Conservation (phyloP, 2,797 vertebrate species). For the Melopsittacus undulatus region DNA sequence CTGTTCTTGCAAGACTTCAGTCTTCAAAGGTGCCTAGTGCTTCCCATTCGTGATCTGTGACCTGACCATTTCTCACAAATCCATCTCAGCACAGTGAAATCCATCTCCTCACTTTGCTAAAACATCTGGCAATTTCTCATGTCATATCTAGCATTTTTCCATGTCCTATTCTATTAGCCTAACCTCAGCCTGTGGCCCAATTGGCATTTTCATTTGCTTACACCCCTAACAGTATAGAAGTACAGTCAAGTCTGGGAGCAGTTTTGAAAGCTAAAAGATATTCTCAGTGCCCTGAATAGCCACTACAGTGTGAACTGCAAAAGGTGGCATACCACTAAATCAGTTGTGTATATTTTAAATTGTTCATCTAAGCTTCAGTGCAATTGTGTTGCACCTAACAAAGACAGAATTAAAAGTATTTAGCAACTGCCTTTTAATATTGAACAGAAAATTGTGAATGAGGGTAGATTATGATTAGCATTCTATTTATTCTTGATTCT, state of each 20-base stretch:
- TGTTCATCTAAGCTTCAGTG: background rate
- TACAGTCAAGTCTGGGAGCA: background rate
- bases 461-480: background rate
- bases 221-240: background rate
- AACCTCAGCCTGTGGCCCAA: background rate
- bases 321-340: background rate
- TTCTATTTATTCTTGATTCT: background rate
- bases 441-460: background rate
- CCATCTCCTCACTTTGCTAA: background rate
- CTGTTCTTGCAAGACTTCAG: background rate
- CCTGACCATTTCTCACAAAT: background rate
- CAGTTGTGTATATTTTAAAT: background rate
- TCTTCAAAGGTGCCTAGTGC: background rate
- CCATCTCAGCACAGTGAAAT: fast-evolving
- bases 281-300: background rate
- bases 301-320: background rate
- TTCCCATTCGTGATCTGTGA: fast-evolving
- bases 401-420: background rate
- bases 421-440: background rate
- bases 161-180: background rate
- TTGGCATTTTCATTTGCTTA: background rate
- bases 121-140: background rate
- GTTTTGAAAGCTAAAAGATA: background rate
- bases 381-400: background rate
- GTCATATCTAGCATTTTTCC: background rate